phyloP scores from a whole-genome alignment of 2,113 vertebrate species.

The Eublepharis macularius region DNA sequence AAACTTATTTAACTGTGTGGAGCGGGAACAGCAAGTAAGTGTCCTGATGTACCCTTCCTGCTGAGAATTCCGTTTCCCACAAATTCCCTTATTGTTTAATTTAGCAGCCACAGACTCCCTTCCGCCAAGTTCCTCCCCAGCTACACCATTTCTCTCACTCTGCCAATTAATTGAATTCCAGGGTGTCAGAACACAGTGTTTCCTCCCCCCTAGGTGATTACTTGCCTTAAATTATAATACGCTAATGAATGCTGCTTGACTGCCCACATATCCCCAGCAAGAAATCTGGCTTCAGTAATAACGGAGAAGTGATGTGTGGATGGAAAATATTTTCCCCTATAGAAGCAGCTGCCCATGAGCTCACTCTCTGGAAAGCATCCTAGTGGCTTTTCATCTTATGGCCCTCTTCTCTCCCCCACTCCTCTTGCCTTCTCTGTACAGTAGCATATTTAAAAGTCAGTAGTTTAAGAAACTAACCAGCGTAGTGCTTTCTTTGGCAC shows the following conservation, averaged over 20 bases:
- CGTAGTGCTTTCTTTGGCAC: constrained; percentile 78
- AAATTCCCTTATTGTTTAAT: constrained; percentile 1
- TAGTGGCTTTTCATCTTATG: constrained; percentile 64
- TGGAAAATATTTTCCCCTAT: constrained; percentile 73
- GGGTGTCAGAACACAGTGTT: constrained; percentile 13
- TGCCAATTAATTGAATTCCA: constrained; percentile 25
- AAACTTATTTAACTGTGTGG: neutral
- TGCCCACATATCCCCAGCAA: constrained; percentile 40
- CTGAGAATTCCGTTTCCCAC: constrained; percentile 6
- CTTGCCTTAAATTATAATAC: constrained; percentile 34
- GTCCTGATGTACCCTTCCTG: constrained; percentile 12
- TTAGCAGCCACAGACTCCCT: neutral
- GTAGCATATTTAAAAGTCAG: constrained; percentile 76
- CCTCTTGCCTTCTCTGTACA: constrained; percentile 64
- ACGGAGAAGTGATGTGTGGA: constrained; percentile 52
- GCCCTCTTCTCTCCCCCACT: constrained; percentile 32
- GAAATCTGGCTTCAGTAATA: constrained; percentile 52
- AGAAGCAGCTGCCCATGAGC: constrained; percentile 75
- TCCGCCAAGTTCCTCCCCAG: constrained; percentile 10
- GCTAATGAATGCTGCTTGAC: constrained; percentile 9
- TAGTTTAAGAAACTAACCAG: constrained; percentile 68
- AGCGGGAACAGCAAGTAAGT: neutral
- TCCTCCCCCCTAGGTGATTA: constrained; percentile 17
- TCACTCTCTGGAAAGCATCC: constrained; percentile 79
- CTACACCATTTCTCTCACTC: constrained; percentile 16